These are phyloP conservation scores for Octopus bimaculoides DNA, from an alignment of 1,140 invertebrate species.

Conservation along the genomic window DNA sequence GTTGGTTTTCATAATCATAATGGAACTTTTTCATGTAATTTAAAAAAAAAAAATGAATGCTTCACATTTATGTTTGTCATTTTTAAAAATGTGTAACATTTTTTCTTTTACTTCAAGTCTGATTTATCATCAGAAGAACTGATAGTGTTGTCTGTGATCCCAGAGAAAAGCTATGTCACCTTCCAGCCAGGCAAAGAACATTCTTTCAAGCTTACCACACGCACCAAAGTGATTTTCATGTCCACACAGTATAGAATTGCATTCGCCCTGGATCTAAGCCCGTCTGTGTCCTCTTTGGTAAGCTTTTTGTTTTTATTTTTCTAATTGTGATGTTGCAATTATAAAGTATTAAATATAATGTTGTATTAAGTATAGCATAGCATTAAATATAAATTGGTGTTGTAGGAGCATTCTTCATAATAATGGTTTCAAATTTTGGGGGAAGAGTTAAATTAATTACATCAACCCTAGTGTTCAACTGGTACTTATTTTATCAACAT, in stretches of 20 bases:
- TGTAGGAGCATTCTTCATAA: too few relatives aligned
- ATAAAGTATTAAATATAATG: not conserved
- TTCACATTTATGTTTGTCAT: too few relatives aligned
- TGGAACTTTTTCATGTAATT: too few relatives aligned
- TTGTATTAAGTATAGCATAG: too few relatives aligned
- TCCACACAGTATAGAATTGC: conserved; percentile 68
- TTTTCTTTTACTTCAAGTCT: conserved; percentile 17
- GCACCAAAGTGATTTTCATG: conserved; percentile 61
- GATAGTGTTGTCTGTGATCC: conserved; percentile 39
- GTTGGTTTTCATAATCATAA: too few relatives aligned
- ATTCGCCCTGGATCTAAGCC: conserved; percentile 78
- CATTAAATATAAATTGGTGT: too few relatives aligned
- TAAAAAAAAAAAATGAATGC: too few relatives aligned
- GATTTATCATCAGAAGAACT: conserved; percentile 33
- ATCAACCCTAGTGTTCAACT: too few relatives aligned
- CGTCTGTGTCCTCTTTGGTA: conserved; percentile 73
- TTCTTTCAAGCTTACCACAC: conserved; percentile 58
- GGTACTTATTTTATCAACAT: too few relatives aligned
- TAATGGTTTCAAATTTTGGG: too few relatives aligned
- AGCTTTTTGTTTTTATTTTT: conserved; percentile 24
- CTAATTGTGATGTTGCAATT: not conserved
- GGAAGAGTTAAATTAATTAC: too few relatives aligned
- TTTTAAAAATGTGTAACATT: too few relatives aligned
- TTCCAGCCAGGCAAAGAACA: conserved; percentile 26
- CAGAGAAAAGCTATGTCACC: conserved; percentile 28